A percentile compares a stretch with the other conserved stretches of the same genome.
Conservation (phyloP, 2,888 invertebrate species). For the Drosophila mayaguana region DNA sequence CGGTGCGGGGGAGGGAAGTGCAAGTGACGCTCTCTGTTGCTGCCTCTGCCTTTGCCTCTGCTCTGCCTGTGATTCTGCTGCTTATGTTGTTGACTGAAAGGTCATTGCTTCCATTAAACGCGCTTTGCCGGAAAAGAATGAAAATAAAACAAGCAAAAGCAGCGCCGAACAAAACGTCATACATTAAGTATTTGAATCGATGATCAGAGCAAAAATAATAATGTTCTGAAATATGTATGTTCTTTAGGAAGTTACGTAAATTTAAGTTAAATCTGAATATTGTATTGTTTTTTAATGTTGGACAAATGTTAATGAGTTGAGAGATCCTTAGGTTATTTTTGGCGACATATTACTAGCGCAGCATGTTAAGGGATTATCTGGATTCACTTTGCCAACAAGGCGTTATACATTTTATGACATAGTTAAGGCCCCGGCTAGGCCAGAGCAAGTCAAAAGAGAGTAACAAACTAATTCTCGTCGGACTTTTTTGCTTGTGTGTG, state of each 20-base stretch:
- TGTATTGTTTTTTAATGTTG: not conserved
- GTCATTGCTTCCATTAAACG: constrained; percentile 77
- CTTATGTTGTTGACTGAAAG: constrained; percentile 71
- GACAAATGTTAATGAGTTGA: not conserved
- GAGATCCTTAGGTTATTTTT: not conserved
- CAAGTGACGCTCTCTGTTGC: constrained; percentile 19
- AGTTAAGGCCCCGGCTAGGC: not conserved
- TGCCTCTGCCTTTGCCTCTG: not conserved
- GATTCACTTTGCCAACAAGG: not conserved
- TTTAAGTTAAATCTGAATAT: not conserved
- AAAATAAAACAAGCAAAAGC: constrained; percentile 44
- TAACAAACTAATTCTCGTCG: constrained; percentile 1
- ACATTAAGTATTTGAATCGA: constrained; percentile 32
- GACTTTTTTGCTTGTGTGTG: constrained; percentile 12
- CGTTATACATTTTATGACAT: constrained; percentile 9
- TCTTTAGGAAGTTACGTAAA: not conserved
- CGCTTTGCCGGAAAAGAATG: constrained; percentile 63
- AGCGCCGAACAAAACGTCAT: constrained; percentile 31
- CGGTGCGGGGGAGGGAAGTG: not conserved
- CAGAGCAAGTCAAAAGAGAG: constrained; percentile 9
- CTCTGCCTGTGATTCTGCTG: constrained; percentile 10
- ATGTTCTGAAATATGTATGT: not conserved
- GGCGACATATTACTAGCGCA: not conserved
- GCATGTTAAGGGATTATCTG: constrained; percentile 15
- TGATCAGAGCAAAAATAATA: constrained; percentile 19